Percentiles rank a stretch among this genome's conserved stretches.
Evolutionary conservation across 2,113 vertebrate species (phyloP).

Genomic region (Hydropotes inermis): DNA sequence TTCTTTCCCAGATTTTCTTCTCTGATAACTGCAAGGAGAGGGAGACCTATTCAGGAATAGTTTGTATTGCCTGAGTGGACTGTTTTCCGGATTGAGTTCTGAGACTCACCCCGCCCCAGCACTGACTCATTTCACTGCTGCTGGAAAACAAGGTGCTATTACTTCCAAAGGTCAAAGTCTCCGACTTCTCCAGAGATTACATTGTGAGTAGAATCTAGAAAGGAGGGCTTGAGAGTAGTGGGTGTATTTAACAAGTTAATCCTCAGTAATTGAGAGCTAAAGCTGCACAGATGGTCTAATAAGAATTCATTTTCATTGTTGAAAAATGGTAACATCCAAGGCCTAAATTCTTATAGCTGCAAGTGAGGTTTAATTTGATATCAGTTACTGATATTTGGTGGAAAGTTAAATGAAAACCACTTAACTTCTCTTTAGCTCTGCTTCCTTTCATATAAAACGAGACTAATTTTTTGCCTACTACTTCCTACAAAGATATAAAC

Average conservation of each 20-base stretch:
- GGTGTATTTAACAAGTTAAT: background rate
- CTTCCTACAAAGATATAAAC: background rate
- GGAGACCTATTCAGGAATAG: background rate
- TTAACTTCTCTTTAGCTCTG: background rate
- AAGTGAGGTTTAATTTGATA: conserved; percentile 3
- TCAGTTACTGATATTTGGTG: background rate
- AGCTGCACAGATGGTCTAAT: background rate
- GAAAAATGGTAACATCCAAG: background rate
- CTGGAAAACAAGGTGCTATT: background rate
- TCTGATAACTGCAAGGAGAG: background rate
- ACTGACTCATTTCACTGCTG: background rate
- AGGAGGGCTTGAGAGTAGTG: background rate
- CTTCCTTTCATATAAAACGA: background rate
- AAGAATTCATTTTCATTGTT: background rate
- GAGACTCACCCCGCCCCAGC: background rate
- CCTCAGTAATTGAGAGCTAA: background rate
- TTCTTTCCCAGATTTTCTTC: background rate
- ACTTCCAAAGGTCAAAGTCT: background rate
- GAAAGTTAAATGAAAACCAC: background rate
- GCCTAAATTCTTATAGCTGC: background rate
- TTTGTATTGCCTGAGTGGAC: background rate
- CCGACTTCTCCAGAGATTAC: background rate
- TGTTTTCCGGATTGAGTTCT: background rate
- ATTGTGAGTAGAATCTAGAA: background rate
- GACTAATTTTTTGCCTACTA: background rate